These are phyloP conservation scores for Hypomesus transpacificus DNA, from an alignment of 2,113 vertebrate genomes.

Conservation along the genomic window DNA sequence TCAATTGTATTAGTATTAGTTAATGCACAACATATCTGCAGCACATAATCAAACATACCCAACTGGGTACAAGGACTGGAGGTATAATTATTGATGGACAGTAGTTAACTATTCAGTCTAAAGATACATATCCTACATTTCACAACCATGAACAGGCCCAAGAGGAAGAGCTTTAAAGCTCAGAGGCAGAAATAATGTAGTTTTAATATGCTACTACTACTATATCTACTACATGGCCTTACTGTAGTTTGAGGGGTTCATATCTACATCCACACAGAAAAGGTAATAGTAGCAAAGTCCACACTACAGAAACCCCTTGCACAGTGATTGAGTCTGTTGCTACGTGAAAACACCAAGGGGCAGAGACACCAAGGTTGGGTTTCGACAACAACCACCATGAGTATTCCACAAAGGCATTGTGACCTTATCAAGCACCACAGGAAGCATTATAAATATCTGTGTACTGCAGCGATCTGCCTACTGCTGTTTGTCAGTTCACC, in stretches of 20 bases:
- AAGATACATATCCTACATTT: slow-evolving; percentile 24
- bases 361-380: slow-evolving; percentile 54
- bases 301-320: slow-evolving; percentile 40
- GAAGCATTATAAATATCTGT: slow-evolving; percentile 5
- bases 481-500: slow-evolving; percentile 38
- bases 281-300: slow-evolving; percentile 21
- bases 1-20: neutral
- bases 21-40: neutral
- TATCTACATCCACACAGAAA: neutral
- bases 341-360: slow-evolving; percentile 29
- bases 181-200: neutral
- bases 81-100: slow-evolving; percentile 11
- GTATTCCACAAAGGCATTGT: slow-evolving; percentile 42
- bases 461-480: slow-evolving; percentile 30
- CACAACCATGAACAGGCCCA: slow-evolving; percentile 9
- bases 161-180: neutral
- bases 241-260: too few relatives aligned
- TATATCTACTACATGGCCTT: neutral
- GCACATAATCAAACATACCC: neutral
- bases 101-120: slow-evolving; percentile 35
- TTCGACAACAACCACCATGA: slow-evolving; percentile 36
- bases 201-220: too few relatives aligned
- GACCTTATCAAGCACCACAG: slow-evolving; percentile 44
- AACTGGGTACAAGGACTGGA: neutral
- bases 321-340: slow-evolving; percentile 66